These are phyloP conservation scores for Jaculus jaculus DNA, from an alignment of 2,113 vertebrate genomes.

Conservation along the genomic window DNA sequence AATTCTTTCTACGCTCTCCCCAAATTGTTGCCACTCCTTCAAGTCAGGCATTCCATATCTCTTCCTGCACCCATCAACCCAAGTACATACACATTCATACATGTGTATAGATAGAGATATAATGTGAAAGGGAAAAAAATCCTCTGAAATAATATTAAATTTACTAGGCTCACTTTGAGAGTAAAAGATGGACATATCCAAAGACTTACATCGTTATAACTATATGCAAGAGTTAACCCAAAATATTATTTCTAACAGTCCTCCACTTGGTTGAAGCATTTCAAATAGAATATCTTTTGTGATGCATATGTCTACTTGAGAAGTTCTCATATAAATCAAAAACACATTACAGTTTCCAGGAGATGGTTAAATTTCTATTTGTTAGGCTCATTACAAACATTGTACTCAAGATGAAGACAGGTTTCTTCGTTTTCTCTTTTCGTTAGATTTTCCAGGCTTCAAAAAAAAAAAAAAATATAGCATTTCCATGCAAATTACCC, in stretches of 20 bases:
- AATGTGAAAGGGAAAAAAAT: not conserved
- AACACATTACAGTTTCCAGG: slow-evolving; percentile 30
- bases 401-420: slow-evolving; percentile 59
- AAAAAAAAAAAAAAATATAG: slow-evolving; percentile 76
- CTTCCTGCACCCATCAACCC: not conserved
- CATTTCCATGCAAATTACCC: slow-evolving; percentile 85
- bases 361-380: slow-evolving; percentile 66
- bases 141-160: not conserved
- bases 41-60: not conserved
- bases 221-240: not conserved
- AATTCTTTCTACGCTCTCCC: not conserved
- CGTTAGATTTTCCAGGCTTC: slow-evolving; percentile 65
- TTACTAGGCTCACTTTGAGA: not conserved
- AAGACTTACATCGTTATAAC: not conserved
- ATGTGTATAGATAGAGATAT: not conserved
- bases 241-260: not conserved
- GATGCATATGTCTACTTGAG: not conserved
- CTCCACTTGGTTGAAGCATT: not conserved
- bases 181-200: not conserved
- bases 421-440: slow-evolving; percentile 28
- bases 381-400: slow-evolving; percentile 72
- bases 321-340: slow-evolving; percentile 52
- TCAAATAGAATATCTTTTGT: slow-evolving; percentile 11
- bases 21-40: not conserved
- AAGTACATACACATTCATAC: not conserved